Percentiles rank a stretch among this genome's conserved stretches.
Conservation (phyloP, 2,113 vertebrate species). For the Oncorhynchus gorbuscha region DNA sequence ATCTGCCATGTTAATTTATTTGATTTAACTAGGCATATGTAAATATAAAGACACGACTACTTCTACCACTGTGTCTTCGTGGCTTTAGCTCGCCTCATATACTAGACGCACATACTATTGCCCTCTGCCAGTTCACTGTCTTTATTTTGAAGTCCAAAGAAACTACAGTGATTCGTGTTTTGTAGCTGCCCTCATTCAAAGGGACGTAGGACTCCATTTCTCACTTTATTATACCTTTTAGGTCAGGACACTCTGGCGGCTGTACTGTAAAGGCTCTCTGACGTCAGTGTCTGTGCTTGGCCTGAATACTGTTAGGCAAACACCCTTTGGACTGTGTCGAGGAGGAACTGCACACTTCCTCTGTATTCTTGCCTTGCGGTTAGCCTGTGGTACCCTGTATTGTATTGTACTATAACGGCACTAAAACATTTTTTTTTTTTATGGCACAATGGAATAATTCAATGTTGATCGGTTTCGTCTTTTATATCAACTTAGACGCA, state of each 20-base stretch:
- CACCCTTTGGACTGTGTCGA: background rate
- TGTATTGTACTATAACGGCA: background rate
- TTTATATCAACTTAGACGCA: background rate
- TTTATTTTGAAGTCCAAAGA: background rate
- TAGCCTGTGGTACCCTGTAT: background rate
- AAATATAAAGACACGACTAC: background rate
- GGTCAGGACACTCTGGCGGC: background rate
- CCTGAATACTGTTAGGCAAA: background rate
- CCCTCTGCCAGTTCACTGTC: background rate
- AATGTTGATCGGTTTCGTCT: background rate
- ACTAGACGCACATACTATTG: background rate
- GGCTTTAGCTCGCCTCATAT: background rate
- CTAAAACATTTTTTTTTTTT: background rate
- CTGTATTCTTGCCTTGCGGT: background rate
- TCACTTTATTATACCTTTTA: background rate
- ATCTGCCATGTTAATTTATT: no score
- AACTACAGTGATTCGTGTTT: background rate
- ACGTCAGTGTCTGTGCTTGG: background rate
- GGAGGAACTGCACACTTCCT: background rate
- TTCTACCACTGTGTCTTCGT: background rate
- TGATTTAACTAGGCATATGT: no score
- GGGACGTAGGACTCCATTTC: background rate
- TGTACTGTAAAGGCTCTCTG: background rate
- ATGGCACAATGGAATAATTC: background rate
- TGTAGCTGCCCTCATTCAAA: background rate